A percentile compares a stretch with the other conserved stretches of the same genome.
Evolutionary conservation across 2,888 invertebrate species (phyloP).

Genomic region (Exocentrus adspersus): DNA sequence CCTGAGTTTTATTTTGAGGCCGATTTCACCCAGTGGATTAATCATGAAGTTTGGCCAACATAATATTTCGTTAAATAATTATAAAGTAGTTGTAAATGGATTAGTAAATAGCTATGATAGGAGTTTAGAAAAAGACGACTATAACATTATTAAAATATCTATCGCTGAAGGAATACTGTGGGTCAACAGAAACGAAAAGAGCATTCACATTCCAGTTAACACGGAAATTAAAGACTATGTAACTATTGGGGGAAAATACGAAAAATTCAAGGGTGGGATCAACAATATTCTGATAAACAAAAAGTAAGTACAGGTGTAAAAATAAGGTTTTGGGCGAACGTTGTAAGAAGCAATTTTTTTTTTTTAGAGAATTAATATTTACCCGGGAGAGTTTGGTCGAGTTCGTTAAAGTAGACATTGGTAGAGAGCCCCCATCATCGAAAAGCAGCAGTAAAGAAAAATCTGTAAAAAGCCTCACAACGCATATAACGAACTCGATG

Average conservation of each 20-base stretch:
- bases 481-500: conserved; percentile 55
- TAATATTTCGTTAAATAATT: conserved; percentile 15
- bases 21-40: conserved; percentile 40
- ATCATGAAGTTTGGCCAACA: conserved; percentile 38
- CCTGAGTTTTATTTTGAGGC: conserved; percentile 46
- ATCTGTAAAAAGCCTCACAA: conserved; percentile 30
- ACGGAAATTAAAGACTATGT: conserved; percentile 28
- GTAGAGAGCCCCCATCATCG: conserved; percentile 66
- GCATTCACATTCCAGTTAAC: conserved; percentile 24
- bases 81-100: conserved; percentile 4
- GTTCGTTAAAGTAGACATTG: conserved; percentile 76
- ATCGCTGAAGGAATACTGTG: background rate
- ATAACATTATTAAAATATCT: conserved; percentile 28
- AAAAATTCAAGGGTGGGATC: conserved; percentile 76
- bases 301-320: conserved; percentile 73
- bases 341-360: too few relatives aligned
- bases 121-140: conserved; percentile 27
- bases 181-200: conserved; percentile 34
- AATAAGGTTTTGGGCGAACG: too few relatives aligned
- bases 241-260: conserved; percentile 33
- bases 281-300: conserved; percentile 86
- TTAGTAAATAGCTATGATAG: background rate
- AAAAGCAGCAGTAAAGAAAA: conserved; percentile 43
- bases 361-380: conserved; percentile 70
- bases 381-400: conserved; percentile 68